A percentile compares a stretch with the other conserved stretches of the same genome.
These are phyloP conservation scores for Champsocephalus esox DNA, from an alignment of 2,797 vertebrate genomes.

Conservation along the genomic window DNA sequence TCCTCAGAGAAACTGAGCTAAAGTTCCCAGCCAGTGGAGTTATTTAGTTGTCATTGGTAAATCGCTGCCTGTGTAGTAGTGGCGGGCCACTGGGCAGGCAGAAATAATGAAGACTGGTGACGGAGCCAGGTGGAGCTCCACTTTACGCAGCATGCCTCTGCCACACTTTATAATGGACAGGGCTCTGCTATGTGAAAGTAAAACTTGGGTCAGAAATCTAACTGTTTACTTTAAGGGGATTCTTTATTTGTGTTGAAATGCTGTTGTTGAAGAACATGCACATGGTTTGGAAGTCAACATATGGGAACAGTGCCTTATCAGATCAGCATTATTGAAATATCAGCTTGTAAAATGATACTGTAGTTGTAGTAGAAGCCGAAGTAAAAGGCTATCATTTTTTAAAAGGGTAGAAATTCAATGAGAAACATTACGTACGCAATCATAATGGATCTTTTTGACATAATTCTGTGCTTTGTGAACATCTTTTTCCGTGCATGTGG, in stretches of 20 bases:
- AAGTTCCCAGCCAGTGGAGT: conserved; percentile 51
- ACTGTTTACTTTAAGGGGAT: conserved; percentile 45
- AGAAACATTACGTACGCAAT: conserved; percentile 3
- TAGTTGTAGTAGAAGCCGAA: background rate
- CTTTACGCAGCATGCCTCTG: conserved; percentile 66
- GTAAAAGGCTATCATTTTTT: background rate
- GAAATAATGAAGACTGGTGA: conserved; percentile 70
- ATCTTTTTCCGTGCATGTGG: conserved; percentile 14
- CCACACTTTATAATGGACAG: conserved; percentile 59
- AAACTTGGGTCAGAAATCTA: conserved; percentile 59
- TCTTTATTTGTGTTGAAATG: conserved; percentile 42
- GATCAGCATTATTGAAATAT: conserved; percentile 43
- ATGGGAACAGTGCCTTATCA: conserved; percentile 18
- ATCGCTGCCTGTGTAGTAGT: conserved; percentile 65
- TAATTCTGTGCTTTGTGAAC: conserved; percentile 23
- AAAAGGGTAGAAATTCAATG: background rate
- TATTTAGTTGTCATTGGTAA: conserved; percentile 69
- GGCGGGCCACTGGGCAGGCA: conserved; percentile 64
- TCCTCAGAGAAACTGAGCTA: conserved; percentile 39
- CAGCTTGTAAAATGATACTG: conserved; percentile 1
- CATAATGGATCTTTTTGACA: conserved; percentile 14
- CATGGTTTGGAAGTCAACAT: conserved; percentile 28
- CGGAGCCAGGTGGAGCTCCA: conserved; percentile 67
- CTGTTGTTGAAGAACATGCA: conserved; percentile 39
- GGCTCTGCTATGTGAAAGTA: conserved; percentile 54